These are phyloP conservation scores for Amphipoea lucens DNA, from an alignment of 2,888 invertebrate species.

Conservation along the genomic window DNA sequence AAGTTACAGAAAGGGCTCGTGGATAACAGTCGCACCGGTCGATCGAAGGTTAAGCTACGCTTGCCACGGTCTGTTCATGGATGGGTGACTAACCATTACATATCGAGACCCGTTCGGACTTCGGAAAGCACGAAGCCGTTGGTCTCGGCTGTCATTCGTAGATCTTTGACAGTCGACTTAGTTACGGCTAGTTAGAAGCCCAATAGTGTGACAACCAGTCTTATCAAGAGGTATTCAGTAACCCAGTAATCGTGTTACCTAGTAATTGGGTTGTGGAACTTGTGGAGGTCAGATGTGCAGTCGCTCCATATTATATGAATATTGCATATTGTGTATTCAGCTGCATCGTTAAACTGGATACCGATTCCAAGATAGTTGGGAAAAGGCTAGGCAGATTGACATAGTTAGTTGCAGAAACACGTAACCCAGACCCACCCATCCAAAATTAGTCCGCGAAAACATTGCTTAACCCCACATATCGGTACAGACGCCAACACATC, in stretches of 20 bases:
- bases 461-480: constrained; percentile 6
- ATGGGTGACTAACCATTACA: no score
- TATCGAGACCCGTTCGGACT: not conserved
- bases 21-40: not conserved
- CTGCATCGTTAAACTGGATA: not conserved
- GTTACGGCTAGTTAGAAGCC: not conserved
- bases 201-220: not conserved
- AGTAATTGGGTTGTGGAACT: not conserved
- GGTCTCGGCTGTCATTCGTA: not conserved
- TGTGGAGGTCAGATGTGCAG: no score
- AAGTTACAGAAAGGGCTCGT: not conserved
- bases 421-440: not conserved
- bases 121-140: not conserved
- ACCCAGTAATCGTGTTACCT: not conserved
- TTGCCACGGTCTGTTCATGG: not conserved
- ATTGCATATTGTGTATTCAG: not conserved
- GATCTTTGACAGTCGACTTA: not conserved
- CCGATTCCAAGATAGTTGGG: not conserved
- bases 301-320: not conserved
- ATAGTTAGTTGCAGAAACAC: not conserved
- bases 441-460: not conserved
- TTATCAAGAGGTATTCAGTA: not conserved
- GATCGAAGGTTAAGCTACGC: not conserved
- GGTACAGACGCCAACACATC: not conserved
- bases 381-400: not conserved